These are phyloP conservation scores for Cuniculus paca DNA, from an alignment of 2,797 vertebrate genomes.

Conservation along the genomic window DNA sequence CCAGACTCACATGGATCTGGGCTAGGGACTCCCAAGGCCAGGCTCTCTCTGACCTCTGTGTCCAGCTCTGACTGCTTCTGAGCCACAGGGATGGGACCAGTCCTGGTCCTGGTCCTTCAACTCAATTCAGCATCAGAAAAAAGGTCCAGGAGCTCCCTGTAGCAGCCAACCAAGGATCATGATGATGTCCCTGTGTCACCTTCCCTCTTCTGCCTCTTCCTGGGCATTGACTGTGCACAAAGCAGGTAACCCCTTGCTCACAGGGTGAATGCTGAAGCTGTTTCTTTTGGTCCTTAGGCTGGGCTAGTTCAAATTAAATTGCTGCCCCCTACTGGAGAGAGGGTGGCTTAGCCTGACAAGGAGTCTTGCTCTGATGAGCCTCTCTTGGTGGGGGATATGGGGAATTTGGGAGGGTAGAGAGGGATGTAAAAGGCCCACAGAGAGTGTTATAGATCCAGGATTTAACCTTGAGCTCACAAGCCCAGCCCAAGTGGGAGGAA, in stretches of 20 bases:
- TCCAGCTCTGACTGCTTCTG: background rate
- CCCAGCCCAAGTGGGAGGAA: background rate
- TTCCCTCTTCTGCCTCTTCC: background rate
- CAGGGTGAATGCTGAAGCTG: background rate
- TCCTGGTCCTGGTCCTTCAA: background rate
- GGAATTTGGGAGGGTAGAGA: background rate
- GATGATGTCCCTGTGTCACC: background rate
- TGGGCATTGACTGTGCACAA: too few relatives aligned
- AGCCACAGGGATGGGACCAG: background rate
- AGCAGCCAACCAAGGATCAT: background rate
- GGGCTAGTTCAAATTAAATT: background rate
- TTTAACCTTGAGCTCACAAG: background rate
- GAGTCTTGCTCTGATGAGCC: background rate
- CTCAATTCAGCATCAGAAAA: background rate
- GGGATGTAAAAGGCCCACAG: fast-evolving
- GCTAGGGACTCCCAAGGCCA: background rate
- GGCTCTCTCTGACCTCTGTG: background rate
- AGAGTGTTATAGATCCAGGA: background rate
- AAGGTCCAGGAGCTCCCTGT: background rate
- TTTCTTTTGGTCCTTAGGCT: background rate
- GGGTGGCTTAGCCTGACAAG: background rate
- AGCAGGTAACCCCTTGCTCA: background rate
- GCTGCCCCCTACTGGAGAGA: slow-evolving; percentile 56
- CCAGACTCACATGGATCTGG: background rate
- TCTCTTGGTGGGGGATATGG: too few relatives aligned